Evolutionary conservation across 64 coral and sea anemone genomes (phyloP), one percentile per base, ranked within the genome.

Genomic region (Dendrophyllia cribrosa): DNA sequence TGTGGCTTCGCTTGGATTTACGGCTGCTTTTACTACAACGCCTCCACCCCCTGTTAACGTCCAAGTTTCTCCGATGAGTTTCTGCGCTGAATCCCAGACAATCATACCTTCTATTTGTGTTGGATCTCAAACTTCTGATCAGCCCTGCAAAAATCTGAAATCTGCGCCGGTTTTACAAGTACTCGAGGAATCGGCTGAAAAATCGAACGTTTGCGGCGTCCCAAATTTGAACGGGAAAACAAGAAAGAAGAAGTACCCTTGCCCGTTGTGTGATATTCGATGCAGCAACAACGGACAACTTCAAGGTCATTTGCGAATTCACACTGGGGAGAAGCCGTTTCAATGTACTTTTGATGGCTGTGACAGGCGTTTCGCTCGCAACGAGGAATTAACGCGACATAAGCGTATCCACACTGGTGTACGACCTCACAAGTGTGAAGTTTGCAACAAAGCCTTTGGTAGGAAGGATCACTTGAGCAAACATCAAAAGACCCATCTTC

Each of bases 261-360:
- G 96, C 66, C 96, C 96, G 48, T 58, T 95, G 19, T 98, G 96
- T 43, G 93, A 95, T 55, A 92, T 98, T 87, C 80, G 96, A 75
- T 98, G 96, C 10, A 98, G 93, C 59, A 98, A 98, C 77, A 98
- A 98, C 50, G 96, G 96, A 34, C 96, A 98, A 62, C 59, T 98
- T 43, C 96, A 95, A 89, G 96, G 96, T 15, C 96, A 98, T 44
- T 87, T 98, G 68, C 90, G 96, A 78, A 98, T 95, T 73, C 96
- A 98, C 34, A 98, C 96, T 1, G 96, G 96, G 14, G 96, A 98
- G 86, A 87, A 86, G 58, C 96, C 96, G 13, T 98, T 86, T 72
- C 72, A 61, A 89, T 98, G 96, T 62, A 82, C 53, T 77, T 90
- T 82, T 63, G 93, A 95, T 16, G 94, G 94, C 47, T 98, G 96